Percentiles rank a stretch among this genome's conserved stretches.
These are phyloP conservation scores for Diploscapter pachys DNA, from an alignment of 1,140 invertebrate genomes.

Conservation along the genomic window DNA sequence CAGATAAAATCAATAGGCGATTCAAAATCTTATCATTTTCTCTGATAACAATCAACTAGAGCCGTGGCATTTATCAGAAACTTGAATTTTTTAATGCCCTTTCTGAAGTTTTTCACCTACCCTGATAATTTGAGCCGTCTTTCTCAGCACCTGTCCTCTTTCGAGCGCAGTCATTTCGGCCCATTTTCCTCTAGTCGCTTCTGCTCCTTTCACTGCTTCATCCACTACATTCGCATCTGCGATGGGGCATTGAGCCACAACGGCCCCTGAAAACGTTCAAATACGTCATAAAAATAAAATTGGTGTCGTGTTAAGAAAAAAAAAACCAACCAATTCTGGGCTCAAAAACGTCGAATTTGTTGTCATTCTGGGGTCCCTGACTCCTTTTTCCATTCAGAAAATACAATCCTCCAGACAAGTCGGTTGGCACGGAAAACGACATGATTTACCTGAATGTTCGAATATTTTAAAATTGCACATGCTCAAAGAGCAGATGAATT, in stretches of 20 bases:
- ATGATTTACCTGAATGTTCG: background rate
- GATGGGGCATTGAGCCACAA: conserved; percentile 44
- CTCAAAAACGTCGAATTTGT: conserved; percentile 43
- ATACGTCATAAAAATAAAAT: background rate
- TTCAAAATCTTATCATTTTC: background rate
- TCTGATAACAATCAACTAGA: conserved; percentile 11
- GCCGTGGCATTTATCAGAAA: too few species aligned
- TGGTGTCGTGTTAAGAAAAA: background rate
- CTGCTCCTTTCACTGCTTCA: conserved; percentile 31
- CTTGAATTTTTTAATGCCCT: background rate
- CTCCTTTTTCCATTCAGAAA: conserved; percentile 46
- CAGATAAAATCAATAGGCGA: background rate
- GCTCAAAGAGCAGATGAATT: too few species aligned
- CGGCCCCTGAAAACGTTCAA: conserved; percentile 30
- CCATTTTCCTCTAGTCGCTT: conserved; percentile 37
- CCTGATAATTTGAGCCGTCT: conserved; percentile 42
- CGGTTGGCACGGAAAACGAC: conserved; percentile 28
- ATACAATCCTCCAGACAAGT: conserved; percentile 43
- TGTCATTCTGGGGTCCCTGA: conserved; percentile 13
- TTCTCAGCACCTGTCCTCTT: conserved; percentile 41
- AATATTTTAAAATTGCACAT: too few species aligned
- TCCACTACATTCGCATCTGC: conserved; percentile 37
- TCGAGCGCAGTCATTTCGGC: conserved; percentile 37
- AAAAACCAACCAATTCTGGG: conserved; percentile 40
- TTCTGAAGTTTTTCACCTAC: conserved; percentile 15